Percentiles rank a stretch among this genome's conserved stretches.
Conservation (phyloP, 2,797 vertebrate genomes). For the Rhinoraja longicauda region DNA sequence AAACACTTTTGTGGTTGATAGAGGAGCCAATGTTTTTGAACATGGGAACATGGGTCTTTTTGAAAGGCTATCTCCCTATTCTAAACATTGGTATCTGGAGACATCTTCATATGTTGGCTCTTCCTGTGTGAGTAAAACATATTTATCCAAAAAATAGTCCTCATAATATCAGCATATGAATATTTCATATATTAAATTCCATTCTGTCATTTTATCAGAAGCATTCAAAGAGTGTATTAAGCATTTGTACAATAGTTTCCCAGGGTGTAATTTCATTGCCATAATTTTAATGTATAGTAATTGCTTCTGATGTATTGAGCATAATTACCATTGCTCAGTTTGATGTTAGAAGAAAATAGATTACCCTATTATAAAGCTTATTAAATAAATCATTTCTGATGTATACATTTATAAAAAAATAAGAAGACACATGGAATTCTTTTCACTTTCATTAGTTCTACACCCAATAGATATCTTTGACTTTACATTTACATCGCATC, state of each 20-base stretch:
- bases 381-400: neutral
- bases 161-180: neutral
- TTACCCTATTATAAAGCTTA: conserved; percentile 7
- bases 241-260: conserved; percentile 8
- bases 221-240: conserved; percentile 7
- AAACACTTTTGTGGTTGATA: neutral
- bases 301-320: conserved; percentile 7
- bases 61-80: neutral
- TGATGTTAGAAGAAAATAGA: conserved; percentile 5
- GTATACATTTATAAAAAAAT: neutral
- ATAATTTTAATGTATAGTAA: conserved; percentile 10
- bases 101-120: neutral
- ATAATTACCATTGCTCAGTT: conserved; percentile 7
- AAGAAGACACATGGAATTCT: neutral
- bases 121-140: neutral
- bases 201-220: neutral
- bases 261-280: conserved; percentile 18
- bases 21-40: neutral
- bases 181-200: neutral
- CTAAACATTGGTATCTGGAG: neutral
- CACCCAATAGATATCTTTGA: neutral
- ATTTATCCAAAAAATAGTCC: neutral
- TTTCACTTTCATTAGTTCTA: neutral
- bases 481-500: neutral
- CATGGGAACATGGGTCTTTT: neutral